phyloP scores from a whole-genome alignment of 2,888 invertebrate genomes.

The Philereme transversata region DNA sequence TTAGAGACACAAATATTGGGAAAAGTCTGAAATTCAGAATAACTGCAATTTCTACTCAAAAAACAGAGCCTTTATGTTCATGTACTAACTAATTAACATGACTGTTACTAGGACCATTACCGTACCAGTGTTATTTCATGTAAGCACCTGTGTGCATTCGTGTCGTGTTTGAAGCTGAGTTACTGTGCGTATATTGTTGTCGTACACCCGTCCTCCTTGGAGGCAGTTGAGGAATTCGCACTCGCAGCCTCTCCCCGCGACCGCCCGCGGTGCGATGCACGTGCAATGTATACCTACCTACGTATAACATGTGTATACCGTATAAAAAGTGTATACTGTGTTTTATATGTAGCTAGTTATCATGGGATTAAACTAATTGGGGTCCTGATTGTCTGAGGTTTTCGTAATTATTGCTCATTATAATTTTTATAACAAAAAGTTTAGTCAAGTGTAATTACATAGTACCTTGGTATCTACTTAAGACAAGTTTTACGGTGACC shows the following conservation, averaged over 20 bases:
- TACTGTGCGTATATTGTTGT: conserved; percentile 16
- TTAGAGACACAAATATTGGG: too few relatives aligned
- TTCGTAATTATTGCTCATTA: conserved; percentile 28
- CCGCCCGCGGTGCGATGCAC: conserved; percentile 27
- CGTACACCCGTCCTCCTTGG: conserved; percentile 40
- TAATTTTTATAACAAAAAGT: conserved; percentile 21
- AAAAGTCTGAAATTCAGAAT: too few relatives aligned
- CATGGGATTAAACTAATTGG: conserved; percentile 27
- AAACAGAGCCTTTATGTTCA: too few relatives aligned
- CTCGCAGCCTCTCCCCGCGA: conserved; percentile 22
- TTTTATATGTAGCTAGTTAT: conserved; percentile 17
- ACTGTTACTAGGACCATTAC: too few relatives aligned
- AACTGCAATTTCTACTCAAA: too few relatives aligned
- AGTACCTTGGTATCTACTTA: not conserved
- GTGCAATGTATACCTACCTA: conserved; percentile 9
- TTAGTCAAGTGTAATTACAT: conserved; percentile 18
- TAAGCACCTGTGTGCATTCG: conserved; percentile 11
- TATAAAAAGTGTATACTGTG: not conserved
- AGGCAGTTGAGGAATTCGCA: conserved; percentile 53
- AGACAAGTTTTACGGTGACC: not conserved
- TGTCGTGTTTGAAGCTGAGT: conserved; percentile 19
- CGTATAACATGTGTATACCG: not conserved
- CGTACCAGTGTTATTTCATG: too few relatives aligned
- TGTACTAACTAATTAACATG: too few relatives aligned
- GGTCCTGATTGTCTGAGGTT: conserved; percentile 26